These are phyloP conservation scores for Stenodera caucasica DNA, from an alignment of 2,888 invertebrate genomes.

Conservation along the genomic window DNA sequence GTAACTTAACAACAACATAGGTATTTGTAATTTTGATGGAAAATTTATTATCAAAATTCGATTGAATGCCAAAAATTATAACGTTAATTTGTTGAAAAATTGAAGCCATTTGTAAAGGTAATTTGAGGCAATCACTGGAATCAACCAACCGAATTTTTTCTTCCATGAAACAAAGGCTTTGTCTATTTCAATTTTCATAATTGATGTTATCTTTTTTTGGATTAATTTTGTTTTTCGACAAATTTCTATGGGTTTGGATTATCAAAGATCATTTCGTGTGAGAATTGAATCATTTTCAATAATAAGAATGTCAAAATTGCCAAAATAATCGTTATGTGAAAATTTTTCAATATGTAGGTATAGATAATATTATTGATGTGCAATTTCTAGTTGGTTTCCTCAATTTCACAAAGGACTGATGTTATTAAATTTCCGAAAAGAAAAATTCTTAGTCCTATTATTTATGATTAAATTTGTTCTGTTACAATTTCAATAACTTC, in stretches of 20 bases:
- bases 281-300: not conserved
- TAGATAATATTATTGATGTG: too few species aligned
- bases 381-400: not conserved
- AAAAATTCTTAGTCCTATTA: not conserved
- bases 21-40: too few species aligned
- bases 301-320: not conserved
- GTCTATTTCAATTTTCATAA: slow-evolving; percentile 3
- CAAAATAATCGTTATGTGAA: too few species aligned
- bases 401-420: not conserved
- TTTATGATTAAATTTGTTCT: too few species aligned
- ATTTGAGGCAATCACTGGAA: not conserved
- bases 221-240: too few species aligned
- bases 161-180: not conserved
- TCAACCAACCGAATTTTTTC: slow-evolving; percentile 1
- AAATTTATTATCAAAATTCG: not conserved
- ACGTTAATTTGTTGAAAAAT: not conserved
- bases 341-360: too few species aligned
- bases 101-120: not conserved
- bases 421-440: not conserved
- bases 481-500: not conserved
- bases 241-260: too few species aligned
- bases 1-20: too few species aligned
- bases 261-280: too few species aligned
- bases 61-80: not conserved
- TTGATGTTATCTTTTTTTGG: slow-evolving; percentile 2